A percentile compares a stretch with the other conserved stretches of the same genome.
These are phyloP conservation scores for Bubo blakistoni DNA, from an alignment of 2,113 vertebrate genomes.

Conservation along the genomic window DNA sequence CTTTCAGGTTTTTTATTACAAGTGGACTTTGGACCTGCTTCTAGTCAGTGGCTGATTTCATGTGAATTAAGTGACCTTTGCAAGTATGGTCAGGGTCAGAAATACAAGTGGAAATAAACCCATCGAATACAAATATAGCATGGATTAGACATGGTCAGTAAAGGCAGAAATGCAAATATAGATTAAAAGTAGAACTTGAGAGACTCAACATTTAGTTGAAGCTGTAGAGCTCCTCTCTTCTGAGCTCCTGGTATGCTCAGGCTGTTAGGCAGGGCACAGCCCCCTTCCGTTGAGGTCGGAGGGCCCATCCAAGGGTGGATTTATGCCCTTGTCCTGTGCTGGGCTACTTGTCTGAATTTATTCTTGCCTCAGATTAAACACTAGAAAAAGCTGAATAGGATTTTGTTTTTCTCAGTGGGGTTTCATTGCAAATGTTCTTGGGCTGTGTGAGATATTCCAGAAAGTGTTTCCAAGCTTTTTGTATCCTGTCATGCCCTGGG, in stretches of 20 bases:
- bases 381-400: background rate
- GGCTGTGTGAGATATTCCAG: background rate
- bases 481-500: background rate
- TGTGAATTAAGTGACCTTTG: background rate
- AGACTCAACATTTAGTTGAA: background rate
- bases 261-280: background rate
- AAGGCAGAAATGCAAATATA: background rate
- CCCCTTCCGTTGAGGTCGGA: accelerated
- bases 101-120: background rate
- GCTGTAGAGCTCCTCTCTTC: background rate
- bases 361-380: background rate
- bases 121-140: background rate
- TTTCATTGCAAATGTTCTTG: background rate
- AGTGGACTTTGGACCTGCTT: background rate
- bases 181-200: background rate
- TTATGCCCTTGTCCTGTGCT: background rate
- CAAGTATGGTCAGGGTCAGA: background rate
- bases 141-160: background rate
- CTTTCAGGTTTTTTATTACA: background rate
- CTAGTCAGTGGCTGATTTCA: background rate
- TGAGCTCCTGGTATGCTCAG: background rate
- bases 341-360: background rate
- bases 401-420: background rate
- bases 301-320: background rate
- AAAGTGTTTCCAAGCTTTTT: slow-evolving; percentile 1